Conservation (phyloP, 2,113 vertebrate genomes). For the Xerus inauris region DNA sequence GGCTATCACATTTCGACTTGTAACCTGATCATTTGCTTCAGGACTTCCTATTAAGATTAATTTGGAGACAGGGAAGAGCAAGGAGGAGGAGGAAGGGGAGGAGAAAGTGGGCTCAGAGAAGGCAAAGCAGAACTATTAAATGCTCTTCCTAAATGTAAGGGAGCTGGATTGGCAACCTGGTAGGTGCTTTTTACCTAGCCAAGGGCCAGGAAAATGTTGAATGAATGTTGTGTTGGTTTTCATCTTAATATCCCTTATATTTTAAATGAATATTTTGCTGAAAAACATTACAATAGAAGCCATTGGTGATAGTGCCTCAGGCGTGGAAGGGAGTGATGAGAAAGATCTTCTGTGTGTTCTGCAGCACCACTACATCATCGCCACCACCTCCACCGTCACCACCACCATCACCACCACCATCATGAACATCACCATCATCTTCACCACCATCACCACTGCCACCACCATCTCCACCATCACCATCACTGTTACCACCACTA, state of each 20-base stretch:
- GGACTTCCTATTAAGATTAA: conserved; percentile 74
- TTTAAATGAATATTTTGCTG: not conserved
- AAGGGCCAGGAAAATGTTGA: not conserved
- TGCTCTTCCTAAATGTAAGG: not conserved
- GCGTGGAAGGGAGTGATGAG: not conserved
- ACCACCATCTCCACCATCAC: not conserved
- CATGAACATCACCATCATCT: not conserved
- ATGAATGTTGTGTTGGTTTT: not conserved
- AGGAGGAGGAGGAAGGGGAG: not conserved
- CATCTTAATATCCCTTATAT: not conserved
- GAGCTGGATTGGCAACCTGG: not conserved
- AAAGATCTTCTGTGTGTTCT: not conserved
- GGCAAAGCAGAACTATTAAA: not conserved
- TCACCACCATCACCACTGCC: not conserved
- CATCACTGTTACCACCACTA: too few relatives aligned
- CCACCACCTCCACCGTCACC: not conserved
- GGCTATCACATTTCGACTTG: conserved; percentile 63
- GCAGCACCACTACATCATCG: not conserved
- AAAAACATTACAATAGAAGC: not conserved
- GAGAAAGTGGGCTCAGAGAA: not conserved
- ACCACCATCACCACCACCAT: not conserved
- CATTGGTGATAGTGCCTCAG: not conserved
- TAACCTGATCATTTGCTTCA: conserved; percentile 71
- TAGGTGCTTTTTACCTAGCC: not conserved
- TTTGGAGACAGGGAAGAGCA: conserved; percentile 63